Evolutionary conservation across 2,888 invertebrate species (phyloP).

Genomic region (Eupithecia pulchellata): DNA sequence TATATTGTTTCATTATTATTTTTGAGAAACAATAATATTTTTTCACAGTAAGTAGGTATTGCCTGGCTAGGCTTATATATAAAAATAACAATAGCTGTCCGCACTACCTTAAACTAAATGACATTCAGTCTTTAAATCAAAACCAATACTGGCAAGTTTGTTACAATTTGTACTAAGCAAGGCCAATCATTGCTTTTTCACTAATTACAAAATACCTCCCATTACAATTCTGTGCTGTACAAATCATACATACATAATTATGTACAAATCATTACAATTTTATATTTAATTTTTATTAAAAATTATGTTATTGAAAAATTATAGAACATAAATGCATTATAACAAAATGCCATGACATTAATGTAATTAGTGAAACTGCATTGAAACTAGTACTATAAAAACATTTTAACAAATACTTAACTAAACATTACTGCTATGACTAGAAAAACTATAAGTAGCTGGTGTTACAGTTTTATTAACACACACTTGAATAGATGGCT

Average conservation of each 20-base stretch:
- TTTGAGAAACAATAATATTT: slow-evolving; percentile 30
- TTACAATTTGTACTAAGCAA: slow-evolving; percentile 84
- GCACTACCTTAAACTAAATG: slow-evolving; percentile 72
- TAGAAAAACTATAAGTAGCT: slow-evolving; percentile 85
- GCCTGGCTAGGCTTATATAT: slow-evolving; percentile 51
- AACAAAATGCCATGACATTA: not conserved
- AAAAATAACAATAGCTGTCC: slow-evolving; percentile 60
- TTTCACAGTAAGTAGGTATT: slow-evolving; percentile 45
- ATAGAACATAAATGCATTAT: not conserved
- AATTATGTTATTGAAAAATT: not conserved
- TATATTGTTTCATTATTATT: slow-evolving; percentile 29
- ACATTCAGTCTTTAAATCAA: slow-evolving; percentile 84
- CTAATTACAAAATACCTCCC: slow-evolving; percentile 59
- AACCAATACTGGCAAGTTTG: slow-evolving; percentile 86
- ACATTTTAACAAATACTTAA: slow-evolving; percentile 64
- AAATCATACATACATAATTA: not conserved
- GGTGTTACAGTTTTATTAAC: slow-evolving; percentile 82
- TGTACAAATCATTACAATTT: slow-evolving; percentile 16
- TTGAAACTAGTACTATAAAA: slow-evolving; percentile 52
- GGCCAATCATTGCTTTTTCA: slow-evolving; percentile 72
- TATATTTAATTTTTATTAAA: slow-evolving; percentile 18
- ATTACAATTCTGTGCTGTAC: slow-evolving; percentile 2
- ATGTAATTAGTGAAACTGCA: slow-evolving; percentile 76
- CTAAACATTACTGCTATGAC: slow-evolving; percentile 83
- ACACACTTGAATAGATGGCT: slow-evolving; percentile 83